Evolutionary conservation across 2,797 vertebrate species (phyloP).

Genomic region (Cyprinella venusta): DNA sequence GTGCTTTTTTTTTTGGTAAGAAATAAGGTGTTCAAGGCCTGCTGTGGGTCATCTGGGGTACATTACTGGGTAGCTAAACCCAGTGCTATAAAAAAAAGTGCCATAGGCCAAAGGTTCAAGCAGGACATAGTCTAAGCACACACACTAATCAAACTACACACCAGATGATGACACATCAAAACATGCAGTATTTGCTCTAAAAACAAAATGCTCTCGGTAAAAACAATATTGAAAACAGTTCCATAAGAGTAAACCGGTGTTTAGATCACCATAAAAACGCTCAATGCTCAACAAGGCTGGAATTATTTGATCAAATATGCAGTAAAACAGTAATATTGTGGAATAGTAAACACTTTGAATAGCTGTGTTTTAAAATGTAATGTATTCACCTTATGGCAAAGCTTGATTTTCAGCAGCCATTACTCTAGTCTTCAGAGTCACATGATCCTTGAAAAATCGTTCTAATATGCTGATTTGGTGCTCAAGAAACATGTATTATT

Average conservation of each 20-base stretch:
- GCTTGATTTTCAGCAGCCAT: neutral
- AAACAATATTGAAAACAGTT: constrained; percentile 18
- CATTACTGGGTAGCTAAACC: constrained; percentile 62
- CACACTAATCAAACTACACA: constrained; percentile 16
- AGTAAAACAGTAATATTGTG: neutral
- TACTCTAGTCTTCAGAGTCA: neutral
- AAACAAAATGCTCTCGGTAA: constrained; percentile 14
- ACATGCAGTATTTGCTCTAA: constrained; percentile 33
- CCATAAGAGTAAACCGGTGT: neutral
- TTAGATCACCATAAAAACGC: neutral
- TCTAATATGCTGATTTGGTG: neutral
- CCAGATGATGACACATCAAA: constrained; percentile 35
- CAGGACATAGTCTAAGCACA: constrained; percentile 59
- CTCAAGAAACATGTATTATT: neutral
- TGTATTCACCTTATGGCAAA: neutral
- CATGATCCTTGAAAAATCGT: neutral
- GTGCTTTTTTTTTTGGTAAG: constrained; percentile 70
- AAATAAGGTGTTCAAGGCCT: constrained; percentile 69
- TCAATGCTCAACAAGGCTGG: neutral
- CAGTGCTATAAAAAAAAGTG: constrained; percentile 47
- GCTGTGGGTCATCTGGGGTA: constrained; percentile 61
- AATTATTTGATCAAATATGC: neutral
- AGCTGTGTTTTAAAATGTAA: neutral
- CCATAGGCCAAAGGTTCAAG: constrained; percentile 60
- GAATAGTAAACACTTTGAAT: neutral